These are phyloP conservation scores for Copsychus sechellarum DNA, from an alignment of 2,113 vertebrate genomes.

Conservation along the genomic window DNA sequence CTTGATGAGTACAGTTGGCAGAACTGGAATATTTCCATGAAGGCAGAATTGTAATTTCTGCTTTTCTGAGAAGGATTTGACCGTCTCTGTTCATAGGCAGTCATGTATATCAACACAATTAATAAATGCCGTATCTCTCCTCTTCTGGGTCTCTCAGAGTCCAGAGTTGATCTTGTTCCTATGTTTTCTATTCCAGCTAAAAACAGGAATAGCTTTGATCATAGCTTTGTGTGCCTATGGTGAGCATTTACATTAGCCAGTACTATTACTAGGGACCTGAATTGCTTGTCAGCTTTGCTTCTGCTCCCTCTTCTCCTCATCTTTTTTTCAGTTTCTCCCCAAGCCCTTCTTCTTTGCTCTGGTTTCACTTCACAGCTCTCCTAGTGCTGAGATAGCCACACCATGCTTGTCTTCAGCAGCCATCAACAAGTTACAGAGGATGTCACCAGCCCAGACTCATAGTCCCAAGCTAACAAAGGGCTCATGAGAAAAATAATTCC, in stretches of 20 bases:
- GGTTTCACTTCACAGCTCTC: not conserved
- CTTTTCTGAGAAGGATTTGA: not conserved
- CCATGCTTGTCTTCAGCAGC: constrained; percentile 26
- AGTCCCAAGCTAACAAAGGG: constrained; percentile 21
- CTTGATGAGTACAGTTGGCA: not conserved
- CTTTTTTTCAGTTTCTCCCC: not conserved
- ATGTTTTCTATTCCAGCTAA: not conserved
- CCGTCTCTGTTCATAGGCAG: not conserved
- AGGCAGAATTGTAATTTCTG: not conserved
- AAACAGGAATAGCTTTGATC: not conserved
- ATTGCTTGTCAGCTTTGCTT: not conserved
- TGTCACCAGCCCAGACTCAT: constrained; percentile 19
- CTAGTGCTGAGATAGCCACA: not conserved
- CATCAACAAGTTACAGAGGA: not conserved
- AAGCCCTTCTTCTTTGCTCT: not conserved
- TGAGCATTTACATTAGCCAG: not conserved
- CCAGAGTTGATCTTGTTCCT: not conserved
- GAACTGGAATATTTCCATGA: not conserved
- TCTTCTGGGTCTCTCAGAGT: not conserved
- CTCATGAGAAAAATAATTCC: constrained; percentile 23
- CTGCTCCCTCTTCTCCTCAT: not conserved
- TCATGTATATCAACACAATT: not conserved
- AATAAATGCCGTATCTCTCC: not conserved
- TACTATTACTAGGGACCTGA: not conserved
- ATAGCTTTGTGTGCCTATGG: not conserved